Conservation (phyloP, 2,113 vertebrate genomes). For the Python bivittatus region DNA sequence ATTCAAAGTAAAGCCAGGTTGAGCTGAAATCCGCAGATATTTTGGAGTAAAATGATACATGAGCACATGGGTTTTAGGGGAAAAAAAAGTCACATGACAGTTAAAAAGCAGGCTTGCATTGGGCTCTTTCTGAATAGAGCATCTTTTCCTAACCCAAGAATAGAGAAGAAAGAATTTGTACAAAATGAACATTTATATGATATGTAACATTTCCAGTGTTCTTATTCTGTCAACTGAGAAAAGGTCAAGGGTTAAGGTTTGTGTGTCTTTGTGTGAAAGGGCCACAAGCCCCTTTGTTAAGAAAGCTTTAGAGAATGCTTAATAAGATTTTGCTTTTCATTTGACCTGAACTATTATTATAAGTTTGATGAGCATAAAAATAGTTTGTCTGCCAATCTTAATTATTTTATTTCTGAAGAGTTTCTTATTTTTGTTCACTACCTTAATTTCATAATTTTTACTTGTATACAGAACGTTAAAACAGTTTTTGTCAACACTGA, state of each 20-base stretch:
- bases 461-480: neutral
- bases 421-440: slow-evolving; percentile 16
- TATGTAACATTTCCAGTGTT: slow-evolving; percentile 63
- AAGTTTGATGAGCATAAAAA: slow-evolving; percentile 58
- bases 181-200: slow-evolving; percentile 58
- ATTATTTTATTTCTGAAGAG: slow-evolving; percentile 23
- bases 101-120: slow-evolving; percentile 74
- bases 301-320: slow-evolving; percentile 59
- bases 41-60: slow-evolving; percentile 89
- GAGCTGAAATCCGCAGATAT: slow-evolving; percentile 86
- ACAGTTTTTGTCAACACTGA: neutral
- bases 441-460: slow-evolving; percentile 13
- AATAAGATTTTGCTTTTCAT: slow-evolving; percentile 71
- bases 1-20: slow-evolving; percentile 87
- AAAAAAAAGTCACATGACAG: slow-evolving; percentile 88
- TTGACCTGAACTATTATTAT: slow-evolving; percentile 51
- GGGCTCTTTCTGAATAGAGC: slow-evolving; percentile 71
- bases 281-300: slow-evolving; percentile 77
- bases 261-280: slow-evolving; percentile 58
- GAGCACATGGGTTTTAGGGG: slow-evolving; percentile 83
- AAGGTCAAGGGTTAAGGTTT: slow-evolving; percentile 86
- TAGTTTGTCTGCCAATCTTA: slow-evolving; percentile 59
- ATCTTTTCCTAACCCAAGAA: slow-evolving; percentile 45
- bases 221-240: slow-evolving; percentile 69
- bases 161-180: slow-evolving; percentile 54